Base-by-base conservation (phyloP, 2,113 vertebrate species). In the Hippocampus zosterae region DNA sequence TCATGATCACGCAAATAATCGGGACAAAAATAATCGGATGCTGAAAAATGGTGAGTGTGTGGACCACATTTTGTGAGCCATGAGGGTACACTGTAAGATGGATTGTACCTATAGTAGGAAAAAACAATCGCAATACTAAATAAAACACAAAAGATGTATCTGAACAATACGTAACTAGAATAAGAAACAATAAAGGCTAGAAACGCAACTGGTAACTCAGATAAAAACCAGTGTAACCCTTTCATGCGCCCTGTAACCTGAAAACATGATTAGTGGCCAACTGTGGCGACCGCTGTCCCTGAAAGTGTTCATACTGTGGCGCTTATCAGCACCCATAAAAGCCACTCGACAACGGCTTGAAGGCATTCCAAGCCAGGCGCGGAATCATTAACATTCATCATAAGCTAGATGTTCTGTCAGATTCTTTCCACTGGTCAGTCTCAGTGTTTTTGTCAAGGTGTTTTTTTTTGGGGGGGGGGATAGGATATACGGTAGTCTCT, bases 331-430 rank as follows among this genome's bases (percentile, higher is more conserved):
- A 56, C 40, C 40, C 59, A 56, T 15, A 23, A 9, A 5, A 23
- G 73, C 52, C 37, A 21, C 60, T 69, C 8, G 25, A 56, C 37
- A 63, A 41, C 19, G 19, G 42, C 25, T 40, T 63, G 55, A 57
- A 57, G 23, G 55, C 55, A 57, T 57, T 57, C 55, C 27, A 2
- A 27, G 55, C 55, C 55, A 27, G 23, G 27, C 55, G 8, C 52
- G 23, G 4, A n/a, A 3, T 63, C 27, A 63, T 42, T 63, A 63
- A 57, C 37, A 62, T 62, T 62, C 60, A 62, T n/a, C 60, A 62
- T 19, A 62, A 62, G 33, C 21, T n/a, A 12, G n/a, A 63, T 63
- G 61, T n/a, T 41, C 21, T 42, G 33, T 40, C 59, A 21, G 25
- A 60, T 16, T 33, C 29, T 62, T 41, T 42, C 37, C 42, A 41